Percentiles rank a stretch among this genome's conserved stretches.
phyloP scores from a whole-genome alignment of 2,888 invertebrate genomes.

The Idaea dimidiata region DNA sequence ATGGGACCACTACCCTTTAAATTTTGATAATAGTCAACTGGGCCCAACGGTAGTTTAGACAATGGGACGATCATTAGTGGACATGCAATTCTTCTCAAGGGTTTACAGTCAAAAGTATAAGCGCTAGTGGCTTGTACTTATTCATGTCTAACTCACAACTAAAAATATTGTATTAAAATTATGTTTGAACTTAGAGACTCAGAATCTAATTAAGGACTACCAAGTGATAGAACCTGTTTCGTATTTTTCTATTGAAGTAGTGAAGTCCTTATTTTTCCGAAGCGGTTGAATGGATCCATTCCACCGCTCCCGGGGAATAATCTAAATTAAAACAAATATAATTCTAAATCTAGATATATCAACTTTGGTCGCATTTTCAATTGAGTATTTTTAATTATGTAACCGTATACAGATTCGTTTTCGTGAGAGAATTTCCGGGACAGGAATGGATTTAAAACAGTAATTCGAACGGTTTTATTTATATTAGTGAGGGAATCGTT shows the following conservation, averaged over 20 bases:
- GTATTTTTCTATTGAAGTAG: too few species aligned
- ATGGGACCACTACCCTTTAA: too few species aligned
- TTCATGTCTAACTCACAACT: conserved; percentile 9
- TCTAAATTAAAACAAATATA: neutral
- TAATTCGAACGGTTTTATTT: conserved; percentile 56
- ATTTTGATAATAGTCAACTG: too few species aligned
- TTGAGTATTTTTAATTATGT: neutral
- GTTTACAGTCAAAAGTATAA: neutral
- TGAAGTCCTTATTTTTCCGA: too few species aligned
- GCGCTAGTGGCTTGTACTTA: neutral
- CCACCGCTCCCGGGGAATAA: too few species aligned
- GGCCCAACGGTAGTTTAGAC: too few species aligned
- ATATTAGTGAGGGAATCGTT: conserved; percentile 55
- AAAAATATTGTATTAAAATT: too few species aligned
- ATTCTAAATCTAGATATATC: neutral
- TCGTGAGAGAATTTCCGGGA: conserved; percentile 30
- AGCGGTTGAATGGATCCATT: too few species aligned
- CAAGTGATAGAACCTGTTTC: too few species aligned
- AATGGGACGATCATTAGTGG: too few species aligned
- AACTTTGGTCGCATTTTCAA: neutral
- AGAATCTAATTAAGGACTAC: too few species aligned
- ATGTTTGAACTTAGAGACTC: too few species aligned
- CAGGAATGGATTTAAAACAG: conserved; percentile 53
- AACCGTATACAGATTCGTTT: conserved; percentile 20
- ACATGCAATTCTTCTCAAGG: neutral